These are phyloP conservation scores for Thelaira solivaga DNA, from an alignment of 2,888 invertebrate genomes.

Conservation along the genomic window DNA sequence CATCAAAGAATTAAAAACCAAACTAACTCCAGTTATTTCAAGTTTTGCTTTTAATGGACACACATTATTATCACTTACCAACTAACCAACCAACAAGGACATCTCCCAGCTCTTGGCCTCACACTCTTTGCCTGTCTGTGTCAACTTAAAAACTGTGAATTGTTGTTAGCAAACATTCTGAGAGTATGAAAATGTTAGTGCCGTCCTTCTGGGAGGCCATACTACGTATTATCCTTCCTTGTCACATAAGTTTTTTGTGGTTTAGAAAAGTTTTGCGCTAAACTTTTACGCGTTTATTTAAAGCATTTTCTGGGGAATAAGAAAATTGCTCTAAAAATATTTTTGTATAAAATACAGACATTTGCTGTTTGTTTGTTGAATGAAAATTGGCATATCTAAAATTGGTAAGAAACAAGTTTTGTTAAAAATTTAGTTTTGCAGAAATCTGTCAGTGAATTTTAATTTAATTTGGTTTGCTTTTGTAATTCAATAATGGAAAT, in stretches of 20 bases:
- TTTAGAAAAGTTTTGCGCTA: conserved; percentile 44
- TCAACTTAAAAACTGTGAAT: conserved; percentile 53
- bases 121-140: conserved; percentile 47
- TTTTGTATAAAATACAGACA: neutral
- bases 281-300: conserved; percentile 53
- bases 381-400: neutral
- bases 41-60: conserved; percentile 31
- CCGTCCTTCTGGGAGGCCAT: conserved; percentile 54
- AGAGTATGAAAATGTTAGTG: conserved; percentile 48
- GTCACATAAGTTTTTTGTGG: conserved; percentile 56
- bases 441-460: conserved; percentile 11
- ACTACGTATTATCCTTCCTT: too few species aligned
- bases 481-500: too few species aligned
- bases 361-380: conserved; percentile 4
- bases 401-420: too few species aligned
- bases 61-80: conserved; percentile 32
- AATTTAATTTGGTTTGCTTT: conserved; percentile 23
- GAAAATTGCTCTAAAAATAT: neutral
- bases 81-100: neutral
- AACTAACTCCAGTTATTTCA: conserved; percentile 47
- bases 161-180: conserved; percentile 43
- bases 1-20: conserved; percentile 48
- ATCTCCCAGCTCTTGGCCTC: neutral
- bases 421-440: too few species aligned
- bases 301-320: conserved; percentile 46